Conservation (phyloP, 2,797 vertebrate genomes). For the Rhynchonycteris naso region DNA sequence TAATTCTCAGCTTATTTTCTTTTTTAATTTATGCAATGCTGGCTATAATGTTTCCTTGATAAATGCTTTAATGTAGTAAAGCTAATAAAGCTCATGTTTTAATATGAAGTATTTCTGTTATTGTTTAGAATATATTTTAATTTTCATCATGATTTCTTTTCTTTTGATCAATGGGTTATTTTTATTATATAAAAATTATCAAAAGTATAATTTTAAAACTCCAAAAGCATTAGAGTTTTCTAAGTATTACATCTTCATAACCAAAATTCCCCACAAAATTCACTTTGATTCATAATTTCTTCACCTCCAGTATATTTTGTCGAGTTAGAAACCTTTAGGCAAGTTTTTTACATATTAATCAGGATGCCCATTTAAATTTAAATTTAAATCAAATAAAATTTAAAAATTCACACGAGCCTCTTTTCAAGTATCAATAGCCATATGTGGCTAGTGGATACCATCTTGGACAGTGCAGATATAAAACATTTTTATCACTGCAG, state of each 20-base stretch:
- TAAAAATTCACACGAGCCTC: neutral
- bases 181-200: neutral
- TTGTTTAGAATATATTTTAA: neutral
- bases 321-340: neutral
- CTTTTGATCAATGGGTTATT: neutral
- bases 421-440: neutral
- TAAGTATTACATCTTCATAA: neutral
- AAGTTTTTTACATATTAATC: neutral
- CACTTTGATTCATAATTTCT: neutral
- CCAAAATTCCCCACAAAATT: neutral
- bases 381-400: neutral
- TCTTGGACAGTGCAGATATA: neutral
- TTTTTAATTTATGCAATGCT: neutral
- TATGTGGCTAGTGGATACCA: neutral
- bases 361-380: neutral
- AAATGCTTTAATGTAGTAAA: neutral
- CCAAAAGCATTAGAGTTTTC: neutral
- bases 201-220: slow-evolving; percentile 17
- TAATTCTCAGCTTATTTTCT: neutral
- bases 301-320: neutral
- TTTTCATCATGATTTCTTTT: neutral
- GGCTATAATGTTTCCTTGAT: neutral
- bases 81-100: neutral
- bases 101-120: neutral
- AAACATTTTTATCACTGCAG: neutral